Conservation (phyloP, 2,888 invertebrate species). For the Lottia gigantea region DNA sequence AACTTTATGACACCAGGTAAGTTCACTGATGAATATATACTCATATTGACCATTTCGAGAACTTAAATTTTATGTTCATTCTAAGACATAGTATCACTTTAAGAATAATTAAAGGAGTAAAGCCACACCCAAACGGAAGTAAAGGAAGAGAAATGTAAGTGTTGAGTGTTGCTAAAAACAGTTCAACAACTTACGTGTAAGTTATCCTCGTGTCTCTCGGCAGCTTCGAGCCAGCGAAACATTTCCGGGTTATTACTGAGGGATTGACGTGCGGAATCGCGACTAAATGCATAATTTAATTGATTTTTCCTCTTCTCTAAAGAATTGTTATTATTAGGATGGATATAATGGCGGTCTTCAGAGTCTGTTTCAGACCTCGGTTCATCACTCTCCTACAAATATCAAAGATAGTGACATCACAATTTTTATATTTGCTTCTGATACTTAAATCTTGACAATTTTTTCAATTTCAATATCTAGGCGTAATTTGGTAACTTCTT, state of each 20-base stretch:
- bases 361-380: conserved; percentile 37
- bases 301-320: conserved; percentile 30
- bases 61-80: too few species aligned
- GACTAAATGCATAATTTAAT: conserved; percentile 56
- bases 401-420: not conserved
- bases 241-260: conserved; percentile 79
- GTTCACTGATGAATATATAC: too few species aligned
- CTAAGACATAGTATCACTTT: too few species aligned
- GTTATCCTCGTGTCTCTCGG: conserved; percentile 55
- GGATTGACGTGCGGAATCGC: conserved; percentile 80
- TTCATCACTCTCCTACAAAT: conserved; percentile 38
- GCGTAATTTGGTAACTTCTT: too few species aligned
- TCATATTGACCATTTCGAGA: too few species aligned
- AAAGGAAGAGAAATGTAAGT: not conserved
- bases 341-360: conserved; percentile 32
- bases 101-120: not conserved
- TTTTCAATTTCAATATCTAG: too few species aligned
- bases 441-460: too few species aligned
- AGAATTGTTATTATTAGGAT: conserved; percentile 20
- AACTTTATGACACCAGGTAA: too few species aligned
- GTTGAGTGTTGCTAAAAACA: not conserved
- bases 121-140: not conserved
- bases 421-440: too few species aligned
- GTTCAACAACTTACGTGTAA: conserved; percentile 19
- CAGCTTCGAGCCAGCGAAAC: conserved; percentile 81